Base-by-base conservation (phyloP, 2,888 invertebrate species). In the Gastracanthus pulcherrimus region DNA sequence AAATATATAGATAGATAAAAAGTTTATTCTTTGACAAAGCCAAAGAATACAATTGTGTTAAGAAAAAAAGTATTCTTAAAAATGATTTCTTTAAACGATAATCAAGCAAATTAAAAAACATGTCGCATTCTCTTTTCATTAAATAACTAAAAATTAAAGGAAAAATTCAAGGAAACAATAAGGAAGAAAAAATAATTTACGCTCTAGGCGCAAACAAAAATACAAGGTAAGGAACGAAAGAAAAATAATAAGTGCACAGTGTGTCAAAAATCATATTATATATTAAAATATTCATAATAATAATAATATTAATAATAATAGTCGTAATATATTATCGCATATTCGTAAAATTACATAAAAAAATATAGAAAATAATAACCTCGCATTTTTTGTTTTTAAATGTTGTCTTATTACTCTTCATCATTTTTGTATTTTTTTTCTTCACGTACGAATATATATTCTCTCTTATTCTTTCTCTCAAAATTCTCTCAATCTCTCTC, bases 321-420 rank as follows among this genome's bases (percentile, higher is more conserved):
- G 80, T 81, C 83, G 70, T 86, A 84, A 86, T 87, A 86, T 86
- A 85, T 86, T 85, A 86, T 90, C 90, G 89, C 89, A 88, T 89
- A 86, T 90, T 85, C 90, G 86, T 90, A 91, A 90, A 91, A 91
- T 90, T 91, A 91, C 90, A 91, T 91, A 91, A 90, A 91, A 91
- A 91, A 91, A 91, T 91, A 91, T 90, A 91, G 90, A 91, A 91
- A 91, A 90, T 90, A 91, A 91, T 91, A 91, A 91, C 88, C 90
- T 89, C 87, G 88, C 87, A 87, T 86, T 86, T 86, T 80, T 84
- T 83, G 69, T 80, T 83, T 85, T 82, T 75, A 62, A 29, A 34
- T 51, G 74, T 78, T 81, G 51, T 66, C 71, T 69, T 62, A 45
- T 71, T 71, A 60, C 64, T 80, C 48, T 78, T 76, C 55, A 72